Conservation (phyloP, 2,113 vertebrate species). For the Asarcornis scutulata region DNA sequence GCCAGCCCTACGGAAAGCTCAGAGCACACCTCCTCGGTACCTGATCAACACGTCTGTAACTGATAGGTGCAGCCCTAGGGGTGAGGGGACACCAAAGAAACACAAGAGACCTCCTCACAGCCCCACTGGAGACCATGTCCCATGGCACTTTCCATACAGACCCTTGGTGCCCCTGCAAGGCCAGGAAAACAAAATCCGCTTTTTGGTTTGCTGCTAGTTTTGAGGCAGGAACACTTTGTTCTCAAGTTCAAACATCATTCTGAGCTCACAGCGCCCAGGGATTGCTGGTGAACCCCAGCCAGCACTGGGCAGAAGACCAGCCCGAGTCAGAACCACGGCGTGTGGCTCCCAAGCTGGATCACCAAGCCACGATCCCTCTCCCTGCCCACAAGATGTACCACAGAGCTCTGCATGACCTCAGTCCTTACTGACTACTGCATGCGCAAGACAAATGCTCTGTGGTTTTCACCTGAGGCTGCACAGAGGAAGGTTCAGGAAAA, state of each 20-base stretch:
- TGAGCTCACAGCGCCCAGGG: neutral
- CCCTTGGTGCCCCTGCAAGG: neutral
- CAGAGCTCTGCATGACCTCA: neutral
- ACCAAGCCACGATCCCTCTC: neutral
- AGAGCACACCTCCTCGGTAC: rapidly evolving
- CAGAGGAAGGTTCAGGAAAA: neutral
- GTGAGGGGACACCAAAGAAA: rapidly evolving
- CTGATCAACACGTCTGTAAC: neutral
- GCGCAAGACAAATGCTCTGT: neutral
- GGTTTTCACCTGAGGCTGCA: neutral
- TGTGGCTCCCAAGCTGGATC: neutral
- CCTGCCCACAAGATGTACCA: too few relatives aligned
- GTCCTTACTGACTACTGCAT: too few relatives aligned
- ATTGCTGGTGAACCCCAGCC: neutral
- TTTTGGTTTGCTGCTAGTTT: neutral
- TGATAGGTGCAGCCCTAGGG: neutral
- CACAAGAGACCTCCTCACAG: rapidly evolving
- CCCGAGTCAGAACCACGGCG: neutral
- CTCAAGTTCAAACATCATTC: neutral
- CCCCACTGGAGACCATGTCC: neutral
- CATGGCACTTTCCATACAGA: neutral
- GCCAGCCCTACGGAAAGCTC: neutral
- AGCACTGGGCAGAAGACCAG: too few relatives aligned
- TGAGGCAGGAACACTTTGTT: neutral
- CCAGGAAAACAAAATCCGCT: neutral